Conservation (phyloP, 2,113 vertebrate species). For the Thymallus thymallus region DNA sequence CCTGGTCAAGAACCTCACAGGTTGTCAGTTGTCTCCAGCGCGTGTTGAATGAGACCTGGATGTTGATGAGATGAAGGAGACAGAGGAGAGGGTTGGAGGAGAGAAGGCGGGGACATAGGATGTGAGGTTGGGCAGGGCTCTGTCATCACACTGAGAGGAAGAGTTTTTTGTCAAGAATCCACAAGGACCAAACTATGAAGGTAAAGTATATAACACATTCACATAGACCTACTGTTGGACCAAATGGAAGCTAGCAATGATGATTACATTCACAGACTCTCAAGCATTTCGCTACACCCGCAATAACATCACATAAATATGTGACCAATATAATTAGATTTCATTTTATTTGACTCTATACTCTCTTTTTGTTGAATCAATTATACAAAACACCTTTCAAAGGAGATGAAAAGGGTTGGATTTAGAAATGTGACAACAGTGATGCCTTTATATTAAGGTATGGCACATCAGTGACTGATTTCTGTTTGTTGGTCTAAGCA, state of each 20-base stretch:
- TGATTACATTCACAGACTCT: background rate
- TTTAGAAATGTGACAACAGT: background rate
- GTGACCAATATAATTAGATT: no score
- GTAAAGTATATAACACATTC: slow-evolving; percentile 61
- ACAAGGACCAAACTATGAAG: slow-evolving; percentile 29
- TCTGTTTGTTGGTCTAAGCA: slow-evolving; percentile 59
- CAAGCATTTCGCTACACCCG: no score
- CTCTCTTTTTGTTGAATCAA: background rate
- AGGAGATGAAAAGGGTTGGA: background rate
- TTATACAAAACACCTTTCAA: background rate
- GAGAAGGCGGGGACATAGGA: slow-evolving; percentile 35
- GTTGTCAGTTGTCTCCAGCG: slow-evolving; percentile 48
- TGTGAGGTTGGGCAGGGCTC: background rate
- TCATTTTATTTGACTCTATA: no score
- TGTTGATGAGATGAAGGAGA: slow-evolving; percentile 38
- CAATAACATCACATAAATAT: no score
- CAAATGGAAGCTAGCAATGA: background rate
- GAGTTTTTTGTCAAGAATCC: slow-evolving; percentile 67
- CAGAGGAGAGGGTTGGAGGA: slow-evolving; percentile 35
- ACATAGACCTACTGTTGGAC: slow-evolving; percentile 55
- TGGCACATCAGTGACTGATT: slow-evolving; percentile 38
- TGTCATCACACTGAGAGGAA: slow-evolving; percentile 38
- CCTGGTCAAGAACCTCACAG: slow-evolving; percentile 66
- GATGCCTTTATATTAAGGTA: slow-evolving; percentile 6
- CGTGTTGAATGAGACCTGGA: slow-evolving; percentile 37